Percentiles rank a stretch among this genome's conserved stretches.
Evolutionary conservation across 2,113 vertebrate genomes (phyloP).

Genomic region (Delphinapterus leucas): DNA sequence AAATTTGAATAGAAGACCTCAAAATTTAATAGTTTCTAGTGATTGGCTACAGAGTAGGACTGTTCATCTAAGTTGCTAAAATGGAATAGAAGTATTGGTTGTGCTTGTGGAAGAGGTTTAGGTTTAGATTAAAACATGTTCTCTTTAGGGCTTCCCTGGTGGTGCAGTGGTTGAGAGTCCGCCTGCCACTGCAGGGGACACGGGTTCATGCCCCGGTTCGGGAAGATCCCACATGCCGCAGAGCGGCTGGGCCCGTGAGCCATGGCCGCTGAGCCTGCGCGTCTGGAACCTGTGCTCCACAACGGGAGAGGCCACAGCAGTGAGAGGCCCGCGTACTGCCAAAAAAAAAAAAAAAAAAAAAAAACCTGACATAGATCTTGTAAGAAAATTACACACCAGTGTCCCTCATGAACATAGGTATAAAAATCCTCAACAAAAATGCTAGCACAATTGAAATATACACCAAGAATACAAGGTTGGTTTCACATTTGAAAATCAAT

Average conservation of each 20-base stretch:
- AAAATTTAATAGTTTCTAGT: background rate
- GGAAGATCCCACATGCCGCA: no score
- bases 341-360: no score
- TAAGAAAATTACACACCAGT: background rate
- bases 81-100: background rate
- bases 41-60: background rate
- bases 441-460: background rate
- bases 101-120: background rate
- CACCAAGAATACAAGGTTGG: background rate
- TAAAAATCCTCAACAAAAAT: slow-evolving; percentile 28
- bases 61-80: background rate
- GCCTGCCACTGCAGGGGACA: no score
- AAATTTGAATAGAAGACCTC: background rate
- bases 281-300: no score
- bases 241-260: no score
- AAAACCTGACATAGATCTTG: background rate
- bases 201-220: no score
- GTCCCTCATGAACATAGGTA: background rate
- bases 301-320: no score
- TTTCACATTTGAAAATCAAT: slow-evolving; percentile 31
- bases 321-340: no score
- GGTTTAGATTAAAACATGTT: background rate
- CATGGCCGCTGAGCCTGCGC: no score
- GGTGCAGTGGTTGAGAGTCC: no score
- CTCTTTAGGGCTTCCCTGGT: background rate